A percentile compares a stretch with the other conserved stretches of the same genome.
These are phyloP conservation scores for Myathropa florea DNA, from an alignment of 2,888 invertebrate genomes.

Conservation along the genomic window DNA sequence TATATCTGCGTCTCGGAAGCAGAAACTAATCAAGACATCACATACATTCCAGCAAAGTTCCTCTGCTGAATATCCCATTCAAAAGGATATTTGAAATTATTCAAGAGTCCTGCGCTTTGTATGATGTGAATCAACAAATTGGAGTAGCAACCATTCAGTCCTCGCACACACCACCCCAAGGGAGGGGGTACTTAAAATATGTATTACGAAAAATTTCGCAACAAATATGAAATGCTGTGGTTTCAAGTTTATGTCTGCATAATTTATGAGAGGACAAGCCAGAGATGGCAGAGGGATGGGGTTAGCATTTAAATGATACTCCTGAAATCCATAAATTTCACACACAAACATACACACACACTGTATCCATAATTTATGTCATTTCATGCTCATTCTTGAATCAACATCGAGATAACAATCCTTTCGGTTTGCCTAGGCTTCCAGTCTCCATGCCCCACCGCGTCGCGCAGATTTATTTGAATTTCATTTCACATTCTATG, in stretches of 20 bases:
- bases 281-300: neutral
- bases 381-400: neutral
- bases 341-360: neutral
- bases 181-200: neutral
- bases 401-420: conserved; percentile 4
- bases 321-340: neutral
- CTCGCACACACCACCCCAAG: too few species aligned
- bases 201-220: neutral
- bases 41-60: too few species aligned
- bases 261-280: neutral
- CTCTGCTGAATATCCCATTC: too few species aligned
- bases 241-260: neutral
- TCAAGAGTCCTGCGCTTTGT: neutral
- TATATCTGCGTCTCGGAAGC: neutral
- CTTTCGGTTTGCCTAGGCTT: neutral
- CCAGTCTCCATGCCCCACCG: neutral
- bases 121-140: neutral
- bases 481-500: conserved; percentile 15
- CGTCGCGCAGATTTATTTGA: neutral
- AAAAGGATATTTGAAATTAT: neutral
- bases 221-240: neutral
- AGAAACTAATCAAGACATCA: neutral
- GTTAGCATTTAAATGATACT: neutral
- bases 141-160: neutral
- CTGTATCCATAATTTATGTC: conserved; percentile 7